A percentile compares a stretch with the other conserved stretches of the same genome.
These are phyloP conservation scores for Panzeria rudis DNA, from an alignment of 2,888 invertebrate genomes.

Conservation along the genomic window DNA sequence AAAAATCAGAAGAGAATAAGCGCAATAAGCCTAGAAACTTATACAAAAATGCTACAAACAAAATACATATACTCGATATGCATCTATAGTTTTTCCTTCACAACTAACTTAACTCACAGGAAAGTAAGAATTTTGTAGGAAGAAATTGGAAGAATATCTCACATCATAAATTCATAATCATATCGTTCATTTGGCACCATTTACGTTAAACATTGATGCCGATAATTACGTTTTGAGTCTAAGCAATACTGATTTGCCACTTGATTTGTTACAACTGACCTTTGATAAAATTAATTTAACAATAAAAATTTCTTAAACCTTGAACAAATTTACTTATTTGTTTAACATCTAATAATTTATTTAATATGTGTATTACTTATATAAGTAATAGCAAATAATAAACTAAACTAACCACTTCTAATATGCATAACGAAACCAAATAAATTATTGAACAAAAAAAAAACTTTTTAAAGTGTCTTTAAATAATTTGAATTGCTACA, in stretches of 20 bases:
- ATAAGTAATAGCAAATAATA: slow-evolving; percentile 48
- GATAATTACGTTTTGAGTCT: background rate
- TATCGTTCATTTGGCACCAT: background rate
- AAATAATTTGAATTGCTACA: slow-evolving; percentile 61
- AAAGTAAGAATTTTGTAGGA: too few relatives aligned
- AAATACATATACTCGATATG: too few relatives aligned
- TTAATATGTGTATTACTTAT: slow-evolving; percentile 41
- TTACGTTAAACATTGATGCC: background rate
- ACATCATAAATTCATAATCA: too few relatives aligned
- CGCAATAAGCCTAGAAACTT: too few relatives aligned
- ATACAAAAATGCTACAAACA: too few relatives aligned
- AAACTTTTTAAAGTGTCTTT: slow-evolving; percentile 47
- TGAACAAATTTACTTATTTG: slow-evolving; percentile 52
- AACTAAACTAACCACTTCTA: slow-evolving; percentile 49
- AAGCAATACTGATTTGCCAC: background rate
- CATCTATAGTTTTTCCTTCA: too few relatives aligned
- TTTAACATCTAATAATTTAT: slow-evolving; percentile 36
- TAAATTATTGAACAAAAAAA: slow-evolving; percentile 42
- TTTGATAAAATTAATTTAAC: slow-evolving; percentile 12
- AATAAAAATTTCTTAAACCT: slow-evolving; percentile 60
- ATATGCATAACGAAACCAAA: slow-evolving; percentile 63
- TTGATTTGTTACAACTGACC: slow-evolving; percentile 12
- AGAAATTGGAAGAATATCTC: too few relatives aligned
- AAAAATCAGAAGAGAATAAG: too few relatives aligned
- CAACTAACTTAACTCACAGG: too few relatives aligned